Conservation (phyloP, 2,113 vertebrate species). For the Sebastes fasciatus region DNA sequence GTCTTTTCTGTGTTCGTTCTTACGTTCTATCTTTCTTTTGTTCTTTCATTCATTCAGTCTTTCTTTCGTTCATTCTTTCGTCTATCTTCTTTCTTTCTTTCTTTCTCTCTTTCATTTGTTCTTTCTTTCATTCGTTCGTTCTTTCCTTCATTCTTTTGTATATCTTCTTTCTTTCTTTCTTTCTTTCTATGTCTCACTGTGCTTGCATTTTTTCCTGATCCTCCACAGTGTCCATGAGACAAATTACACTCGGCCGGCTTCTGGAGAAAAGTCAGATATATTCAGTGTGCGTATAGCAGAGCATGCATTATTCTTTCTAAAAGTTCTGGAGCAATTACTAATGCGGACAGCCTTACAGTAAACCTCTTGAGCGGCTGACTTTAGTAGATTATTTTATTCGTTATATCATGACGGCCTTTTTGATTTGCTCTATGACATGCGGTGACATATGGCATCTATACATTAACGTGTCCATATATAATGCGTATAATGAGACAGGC, state of each 20-base stretch:
- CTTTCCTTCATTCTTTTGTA: too few relatives aligned
- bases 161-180: neutral
- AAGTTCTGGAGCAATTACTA: slow-evolving; percentile 62
- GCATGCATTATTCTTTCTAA: slow-evolving; percentile 65
- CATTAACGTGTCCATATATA: slow-evolving; percentile 24
- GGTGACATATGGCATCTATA: neutral
- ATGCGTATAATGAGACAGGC: slow-evolving; percentile 3
- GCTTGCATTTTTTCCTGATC: slow-evolving; percentile 68
- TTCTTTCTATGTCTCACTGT: slow-evolving; percentile 36
- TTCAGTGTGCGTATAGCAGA: slow-evolving; percentile 57
- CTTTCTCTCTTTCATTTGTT: too few relatives aligned
- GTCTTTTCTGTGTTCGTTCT: too few relatives aligned
- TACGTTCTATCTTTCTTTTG: neutral
- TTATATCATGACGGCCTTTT: neutral
- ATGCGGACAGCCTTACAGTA: slow-evolving; percentile 53
- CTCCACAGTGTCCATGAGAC: slow-evolving; percentile 64
- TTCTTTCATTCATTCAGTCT: neutral
- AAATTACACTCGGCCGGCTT: slow-evolving; percentile 60
- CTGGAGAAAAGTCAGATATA: slow-evolving; percentile 66
- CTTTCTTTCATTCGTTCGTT: too few relatives aligned
- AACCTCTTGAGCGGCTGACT: slow-evolving; percentile 43
- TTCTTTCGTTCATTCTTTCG: too few relatives aligned
- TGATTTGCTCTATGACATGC: neutral
- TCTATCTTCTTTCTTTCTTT: too few relatives aligned
- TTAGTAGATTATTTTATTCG: slow-evolving; percentile 25